Conservation (phyloP, 1,140 invertebrate species). For the Pantala flavescens region DNA sequence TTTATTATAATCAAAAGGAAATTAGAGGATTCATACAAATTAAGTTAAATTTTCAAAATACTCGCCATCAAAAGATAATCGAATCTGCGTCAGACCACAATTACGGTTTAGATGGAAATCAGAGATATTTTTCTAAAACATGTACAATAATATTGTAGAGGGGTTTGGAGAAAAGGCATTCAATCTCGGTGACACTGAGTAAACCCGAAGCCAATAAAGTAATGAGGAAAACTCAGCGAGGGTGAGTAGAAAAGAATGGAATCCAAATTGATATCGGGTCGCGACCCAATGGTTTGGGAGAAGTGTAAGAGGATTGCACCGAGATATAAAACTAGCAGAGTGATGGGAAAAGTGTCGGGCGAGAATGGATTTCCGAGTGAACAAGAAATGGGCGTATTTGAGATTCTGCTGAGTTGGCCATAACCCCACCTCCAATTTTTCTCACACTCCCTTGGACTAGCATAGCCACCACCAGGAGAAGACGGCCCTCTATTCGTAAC, state of each 20-base stretch:
- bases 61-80: too few species aligned
- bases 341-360: not conserved
- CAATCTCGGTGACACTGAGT: too few species aligned
- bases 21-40: too few species aligned
- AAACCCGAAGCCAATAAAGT: too few species aligned
- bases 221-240: not conserved
- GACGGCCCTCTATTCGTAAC: not conserved
- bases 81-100: too few species aligned
- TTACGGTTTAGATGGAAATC: too few species aligned
- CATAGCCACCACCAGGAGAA: not conserved
- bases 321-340: constrained; percentile 6
- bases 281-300: constrained; percentile 2
- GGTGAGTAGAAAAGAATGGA: not conserved
- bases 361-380: not conserved
- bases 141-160: too few species aligned
- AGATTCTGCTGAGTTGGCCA: not conserved
- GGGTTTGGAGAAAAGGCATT: too few species aligned
- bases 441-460: too few species aligned
- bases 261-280: not conserved
- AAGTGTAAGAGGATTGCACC: constrained; percentile 8
- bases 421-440: not conserved
- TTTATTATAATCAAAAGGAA: too few species aligned
- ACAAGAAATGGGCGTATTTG: constrained; percentile 3
- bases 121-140: too few species aligned
- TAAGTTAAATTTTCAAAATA: too few species aligned